These are phyloP conservation scores for Dolichomitus sp. DNA, from an alignment of 2,888 invertebrate species.

Conservation along the genomic window DNA sequence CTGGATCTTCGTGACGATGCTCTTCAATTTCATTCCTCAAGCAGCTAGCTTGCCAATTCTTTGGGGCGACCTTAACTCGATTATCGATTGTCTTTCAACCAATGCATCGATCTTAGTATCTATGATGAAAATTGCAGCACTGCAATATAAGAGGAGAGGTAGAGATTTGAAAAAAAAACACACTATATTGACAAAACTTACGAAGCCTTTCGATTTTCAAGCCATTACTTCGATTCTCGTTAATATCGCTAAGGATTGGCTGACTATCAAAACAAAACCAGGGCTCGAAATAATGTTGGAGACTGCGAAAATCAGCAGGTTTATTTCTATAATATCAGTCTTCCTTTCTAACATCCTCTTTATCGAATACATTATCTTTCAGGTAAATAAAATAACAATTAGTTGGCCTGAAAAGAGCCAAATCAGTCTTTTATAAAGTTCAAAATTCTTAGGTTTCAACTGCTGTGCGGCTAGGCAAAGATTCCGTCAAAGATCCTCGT, in stretches of 20 bases:
- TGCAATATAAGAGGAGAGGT: background rate
- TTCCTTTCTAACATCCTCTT: too few species aligned
- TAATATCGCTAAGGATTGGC: too few species aligned
- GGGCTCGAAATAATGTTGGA: too few species aligned
- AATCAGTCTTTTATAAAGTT: background rate
- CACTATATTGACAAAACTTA: background rate
- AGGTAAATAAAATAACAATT: too few species aligned
- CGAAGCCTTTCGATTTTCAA: too few species aligned
- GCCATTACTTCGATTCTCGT: too few species aligned
- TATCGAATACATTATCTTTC: too few species aligned
- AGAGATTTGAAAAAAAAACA: background rate
- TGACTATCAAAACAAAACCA: too few species aligned
- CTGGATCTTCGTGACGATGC: constrained; percentile 28
- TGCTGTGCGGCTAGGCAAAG: constrained; percentile 8
- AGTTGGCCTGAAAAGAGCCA: too few species aligned
- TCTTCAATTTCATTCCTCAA: constrained; percentile 48
- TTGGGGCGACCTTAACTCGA: constrained; percentile 65
- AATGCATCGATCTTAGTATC: constrained; percentile 71
- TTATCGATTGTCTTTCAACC: constrained; percentile 71
- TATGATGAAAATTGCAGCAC: constrained; percentile 65
- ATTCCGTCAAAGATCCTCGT: constrained; percentile 4
- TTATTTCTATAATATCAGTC: too few species aligned
- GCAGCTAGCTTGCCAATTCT: constrained; percentile 47
- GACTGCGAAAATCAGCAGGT: too few species aligned
- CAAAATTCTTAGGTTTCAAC: constrained; percentile 46